A percentile compares a stretch with the other conserved stretches of the same genome.
These are phyloP conservation scores for Spisula solida DNA, from an alignment of 2,888 invertebrate genomes.

Conservation along the genomic window DNA sequence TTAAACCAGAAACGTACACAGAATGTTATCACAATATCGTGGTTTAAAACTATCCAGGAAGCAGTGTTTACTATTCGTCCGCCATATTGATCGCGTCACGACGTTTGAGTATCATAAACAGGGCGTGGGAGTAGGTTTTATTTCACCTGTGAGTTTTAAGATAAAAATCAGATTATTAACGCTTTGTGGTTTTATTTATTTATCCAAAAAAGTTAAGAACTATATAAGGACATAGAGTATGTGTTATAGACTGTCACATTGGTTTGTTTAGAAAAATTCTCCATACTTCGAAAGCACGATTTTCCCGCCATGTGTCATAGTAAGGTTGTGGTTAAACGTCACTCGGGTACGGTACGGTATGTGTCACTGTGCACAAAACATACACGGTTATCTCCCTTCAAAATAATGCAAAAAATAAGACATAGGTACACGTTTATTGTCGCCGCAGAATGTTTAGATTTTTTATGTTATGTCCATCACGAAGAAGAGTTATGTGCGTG, in stretches of 20 bases:
- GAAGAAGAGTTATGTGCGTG: no score
- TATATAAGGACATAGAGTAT: neutral
- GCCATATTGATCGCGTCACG: constrained; percentile 47
- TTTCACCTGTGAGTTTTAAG: constrained; percentile 31
- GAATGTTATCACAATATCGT: neutral
- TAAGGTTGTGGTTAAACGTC: constrained; percentile 1
- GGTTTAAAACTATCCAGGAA: constrained; percentile 32
- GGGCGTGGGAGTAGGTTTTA: constrained; percentile 44
- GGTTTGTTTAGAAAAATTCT: neutral
- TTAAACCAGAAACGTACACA: neutral
- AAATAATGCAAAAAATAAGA: neutral
- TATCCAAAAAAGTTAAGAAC: neutral
- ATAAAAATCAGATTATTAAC: neutral
- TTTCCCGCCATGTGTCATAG: constrained; percentile 44
- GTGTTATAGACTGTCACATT: neutral
- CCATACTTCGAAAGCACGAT: neutral
- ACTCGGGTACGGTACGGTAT: neutral
- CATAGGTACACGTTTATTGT: no score
- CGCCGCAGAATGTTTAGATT: no score
- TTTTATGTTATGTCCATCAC: no score
- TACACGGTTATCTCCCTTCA: neutral
- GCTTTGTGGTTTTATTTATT: neutral
- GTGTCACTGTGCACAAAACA: no score
- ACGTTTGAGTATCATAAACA: neutral
- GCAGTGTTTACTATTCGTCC: constrained; percentile 44